These are phyloP conservation scores for Echinops telfairi DNA, from an alignment of 2,113 vertebrate species.

Conservation along the genomic window DNA sequence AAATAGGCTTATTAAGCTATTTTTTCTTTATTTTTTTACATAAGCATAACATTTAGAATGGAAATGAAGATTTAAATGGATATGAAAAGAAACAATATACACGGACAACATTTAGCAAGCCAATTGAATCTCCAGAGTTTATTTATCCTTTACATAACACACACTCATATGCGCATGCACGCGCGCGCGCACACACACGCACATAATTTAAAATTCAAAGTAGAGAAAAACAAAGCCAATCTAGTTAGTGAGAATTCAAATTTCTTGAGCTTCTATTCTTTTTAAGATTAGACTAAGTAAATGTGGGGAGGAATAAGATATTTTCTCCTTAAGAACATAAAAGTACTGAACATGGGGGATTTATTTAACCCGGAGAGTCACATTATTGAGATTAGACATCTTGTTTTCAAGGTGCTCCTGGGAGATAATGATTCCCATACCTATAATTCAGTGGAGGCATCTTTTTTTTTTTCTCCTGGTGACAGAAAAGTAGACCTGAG, in stretches of 20 bases:
- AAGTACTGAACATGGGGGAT: constrained; percentile 84
- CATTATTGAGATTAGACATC: constrained; percentile 89
- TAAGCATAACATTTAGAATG: not conserved
- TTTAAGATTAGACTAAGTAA: constrained; percentile 79
- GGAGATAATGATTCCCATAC: constrained; percentile 86
- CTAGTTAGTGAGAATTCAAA: constrained; percentile 80
- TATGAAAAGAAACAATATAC: constrained; percentile 57
- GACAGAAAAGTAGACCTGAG: constrained; percentile 82
- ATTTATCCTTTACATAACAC: constrained; percentile 75
- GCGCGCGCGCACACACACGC: constrained; percentile 57
- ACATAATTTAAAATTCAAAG: constrained; percentile 70
- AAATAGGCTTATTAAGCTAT: constrained; percentile 37
- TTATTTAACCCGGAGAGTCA: constrained; percentile 88
- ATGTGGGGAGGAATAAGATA: constrained; percentile 62
- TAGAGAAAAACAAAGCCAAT: constrained; percentile 74
- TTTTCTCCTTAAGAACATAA: constrained; percentile 83
- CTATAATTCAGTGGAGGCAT: constrained; percentile 84
- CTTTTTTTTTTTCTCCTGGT: constrained; percentile 79
- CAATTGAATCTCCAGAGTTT: constrained; percentile 58
- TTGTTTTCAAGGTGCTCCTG: constrained; percentile 87
- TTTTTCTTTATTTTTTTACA: not conserved
- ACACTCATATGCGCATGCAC: not conserved
- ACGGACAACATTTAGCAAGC: constrained; percentile 73
- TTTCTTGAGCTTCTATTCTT: constrained; percentile 80
- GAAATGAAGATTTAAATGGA: constrained; percentile 33